Evolutionary conservation across 1,140 invertebrate genomes (phyloP), one percentile per base, ranked within the genome.

Genomic region (Solenopsis fugax): DNA sequence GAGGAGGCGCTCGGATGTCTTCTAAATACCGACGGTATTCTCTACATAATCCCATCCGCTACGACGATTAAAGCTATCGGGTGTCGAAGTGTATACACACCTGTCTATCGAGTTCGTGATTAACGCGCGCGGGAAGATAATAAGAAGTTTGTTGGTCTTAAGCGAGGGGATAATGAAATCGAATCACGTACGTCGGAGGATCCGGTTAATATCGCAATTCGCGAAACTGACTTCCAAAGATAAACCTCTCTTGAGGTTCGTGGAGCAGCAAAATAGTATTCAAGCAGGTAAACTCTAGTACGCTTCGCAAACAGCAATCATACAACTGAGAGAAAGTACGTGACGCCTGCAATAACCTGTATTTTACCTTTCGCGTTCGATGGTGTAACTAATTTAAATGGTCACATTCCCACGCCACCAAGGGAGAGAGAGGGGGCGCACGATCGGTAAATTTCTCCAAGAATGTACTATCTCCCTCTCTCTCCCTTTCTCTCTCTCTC

Each of bases 321-420:
- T 45, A n/a, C 24, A 71, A 4, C 21, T 13, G 18, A n/a, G 54
- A 60, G 67, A 72, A 73, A 84, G 69, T 84, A 34, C 24, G n/a
- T 45, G 24, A 21, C n/a, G 24, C 13, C 24, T 16, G 41, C 52
- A 48, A 60, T 41, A 78, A 64, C 45, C 58, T 80, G 48, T 21
- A 67, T 24, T 78, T 64, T 45, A 41, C 56, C 45, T 34, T 24
- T 82, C 65, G 78, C 37, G 69, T 73, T 73, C 69, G 69, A 84
- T 60, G 48, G 34, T 56, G 54, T 37, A 84, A 73, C 80, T 82
- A 82, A 82, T 82, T 73, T 73, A 45, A 84, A 73, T 73, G 41
- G 80, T 84, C 69, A 73, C 69, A 84, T 84, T 84, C 80, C 80
- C 80, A 84, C 80, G 80, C 69, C 60, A 73, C 0, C 80, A n/a